phyloP scores from a whole-genome alignment of 2,797 vertebrate genomes.

The Onychomys torridus region DNA sequence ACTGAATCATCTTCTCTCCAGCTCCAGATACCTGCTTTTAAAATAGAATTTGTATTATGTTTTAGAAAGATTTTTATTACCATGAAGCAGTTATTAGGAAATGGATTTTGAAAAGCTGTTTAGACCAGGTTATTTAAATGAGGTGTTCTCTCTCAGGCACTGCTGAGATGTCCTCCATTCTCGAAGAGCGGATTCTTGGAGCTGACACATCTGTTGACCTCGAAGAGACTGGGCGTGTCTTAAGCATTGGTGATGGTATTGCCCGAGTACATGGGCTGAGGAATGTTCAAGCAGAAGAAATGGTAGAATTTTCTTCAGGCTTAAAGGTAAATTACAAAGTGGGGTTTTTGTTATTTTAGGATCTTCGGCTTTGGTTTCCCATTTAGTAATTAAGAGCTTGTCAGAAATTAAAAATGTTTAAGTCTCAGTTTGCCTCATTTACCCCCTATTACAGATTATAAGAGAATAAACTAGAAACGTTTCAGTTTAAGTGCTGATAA shows the following conservation, averaged over 20 bases:
- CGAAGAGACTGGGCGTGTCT: slow-evolving; percentile 97
- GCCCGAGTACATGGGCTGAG: slow-evolving; percentile 97
- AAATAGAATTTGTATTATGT: background rate
- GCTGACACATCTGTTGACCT: slow-evolving; percentile 95
- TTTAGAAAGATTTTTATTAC: slow-evolving; percentile 5
- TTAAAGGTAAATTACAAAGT: slow-evolving; percentile 91
- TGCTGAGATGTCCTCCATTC: slow-evolving; percentile 97
- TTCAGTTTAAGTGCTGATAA: background rate
- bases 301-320: slow-evolving; percentile 99
- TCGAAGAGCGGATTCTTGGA: slow-evolving; percentile 97
- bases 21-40: background rate
- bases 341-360: slow-evolving; percentile 3
- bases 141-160: slow-evolving; percentile 86
- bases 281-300: slow-evolving; percentile 99
- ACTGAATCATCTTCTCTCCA: too few relatives aligned
- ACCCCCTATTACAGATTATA: background rate
- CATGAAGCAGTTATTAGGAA: background rate
- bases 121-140: background rate
- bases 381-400: slow-evolving; percentile 7
- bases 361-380: background rate
- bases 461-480: background rate
- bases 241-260: slow-evolving; percentile 98
- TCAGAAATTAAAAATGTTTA: background rate
- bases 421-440: background rate
- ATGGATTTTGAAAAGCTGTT: slow-evolving; percentile 21